Evolutionary conservation across 2,888 invertebrate genomes (phyloP).

Genomic region (Orthosia gothica): DNA sequence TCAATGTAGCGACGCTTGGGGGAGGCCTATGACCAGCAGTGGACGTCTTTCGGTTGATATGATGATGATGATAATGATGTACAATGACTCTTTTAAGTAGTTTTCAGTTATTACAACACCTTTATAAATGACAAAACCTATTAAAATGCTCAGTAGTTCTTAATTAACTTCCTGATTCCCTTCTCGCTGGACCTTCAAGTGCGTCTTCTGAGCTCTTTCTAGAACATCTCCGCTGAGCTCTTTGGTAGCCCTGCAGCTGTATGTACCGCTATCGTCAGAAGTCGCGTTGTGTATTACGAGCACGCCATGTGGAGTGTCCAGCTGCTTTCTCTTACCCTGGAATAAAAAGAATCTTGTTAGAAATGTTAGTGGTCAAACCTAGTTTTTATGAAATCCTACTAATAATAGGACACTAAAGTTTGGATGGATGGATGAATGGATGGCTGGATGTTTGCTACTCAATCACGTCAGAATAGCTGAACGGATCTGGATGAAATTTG

Average conservation of each 20-base stretch:
- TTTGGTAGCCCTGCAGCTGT: conserved; percentile 91
- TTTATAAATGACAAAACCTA: no score
- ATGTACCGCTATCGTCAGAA: conserved; percentile 88
- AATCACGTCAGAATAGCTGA: no score
- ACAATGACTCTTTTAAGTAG: no score
- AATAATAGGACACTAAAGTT: no score
- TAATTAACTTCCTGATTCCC: conserved; percentile 80
- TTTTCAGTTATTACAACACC: no score
- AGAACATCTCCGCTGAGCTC: conserved; percentile 90
- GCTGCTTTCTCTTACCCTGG: conserved; percentile 78
- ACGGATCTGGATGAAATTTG: no score
- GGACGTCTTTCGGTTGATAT: no score
- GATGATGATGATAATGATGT: no score
- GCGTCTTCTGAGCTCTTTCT: conserved; percentile 87
- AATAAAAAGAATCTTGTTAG: conserved; percentile 24
- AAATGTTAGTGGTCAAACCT: not conserved
- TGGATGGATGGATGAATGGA: no score
- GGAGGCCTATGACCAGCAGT: no score
- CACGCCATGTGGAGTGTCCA: conserved; percentile 86
- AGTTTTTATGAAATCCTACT: not conserved
- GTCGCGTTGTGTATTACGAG: conserved; percentile 87
- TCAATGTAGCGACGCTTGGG: no score
- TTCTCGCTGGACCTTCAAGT: conserved; percentile 84
- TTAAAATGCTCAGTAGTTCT: conserved; percentile 16
- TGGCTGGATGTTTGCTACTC: no score